These are phyloP conservation scores for Kradibia gibbosae DNA, from an alignment of 1,140 invertebrate genomes.

Conservation along the genomic window DNA sequence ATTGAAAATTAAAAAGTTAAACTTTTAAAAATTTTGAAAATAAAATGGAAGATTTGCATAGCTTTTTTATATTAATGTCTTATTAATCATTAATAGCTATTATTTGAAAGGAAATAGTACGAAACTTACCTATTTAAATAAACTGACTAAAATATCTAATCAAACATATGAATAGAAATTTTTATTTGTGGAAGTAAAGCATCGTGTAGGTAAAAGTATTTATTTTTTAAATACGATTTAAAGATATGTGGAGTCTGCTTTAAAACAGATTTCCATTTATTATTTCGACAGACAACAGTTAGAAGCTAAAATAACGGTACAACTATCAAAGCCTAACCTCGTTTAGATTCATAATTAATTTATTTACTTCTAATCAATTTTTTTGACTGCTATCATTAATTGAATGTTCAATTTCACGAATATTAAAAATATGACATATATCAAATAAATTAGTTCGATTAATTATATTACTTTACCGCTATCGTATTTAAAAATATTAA, in stretches of 20 bases:
- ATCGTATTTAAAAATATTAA: too few species aligned
- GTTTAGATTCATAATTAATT: background rate
- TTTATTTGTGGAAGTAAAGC: background rate
- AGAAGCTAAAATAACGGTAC: background rate
- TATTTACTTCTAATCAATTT: background rate
- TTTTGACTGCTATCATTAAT: background rate
- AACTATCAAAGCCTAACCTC: background rate
- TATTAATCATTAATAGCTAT: too few species aligned
- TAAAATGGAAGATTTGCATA: slow-evolving; percentile 10
- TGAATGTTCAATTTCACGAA: background rate
- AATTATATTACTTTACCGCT: too few species aligned
- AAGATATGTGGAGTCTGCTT: too few species aligned
- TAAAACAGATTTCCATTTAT: background rate
- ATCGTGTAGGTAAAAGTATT: background rate
- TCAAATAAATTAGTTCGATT: too few species aligned
- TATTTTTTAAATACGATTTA: background rate
- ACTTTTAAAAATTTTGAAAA: background rate
- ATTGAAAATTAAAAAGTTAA: background rate
- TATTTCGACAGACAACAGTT: background rate
- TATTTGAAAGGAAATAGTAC: too few species aligned
- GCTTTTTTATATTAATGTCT: background rate
- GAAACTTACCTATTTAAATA: too few species aligned
- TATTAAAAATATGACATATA: too few species aligned
- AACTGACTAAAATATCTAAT: too few species aligned
- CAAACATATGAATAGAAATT: background rate